A percentile compares a stretch with the other conserved stretches of the same genome.
Conservation (phyloP, 2,888 invertebrate genomes). For the Sinhomidia bicolor region DNA sequence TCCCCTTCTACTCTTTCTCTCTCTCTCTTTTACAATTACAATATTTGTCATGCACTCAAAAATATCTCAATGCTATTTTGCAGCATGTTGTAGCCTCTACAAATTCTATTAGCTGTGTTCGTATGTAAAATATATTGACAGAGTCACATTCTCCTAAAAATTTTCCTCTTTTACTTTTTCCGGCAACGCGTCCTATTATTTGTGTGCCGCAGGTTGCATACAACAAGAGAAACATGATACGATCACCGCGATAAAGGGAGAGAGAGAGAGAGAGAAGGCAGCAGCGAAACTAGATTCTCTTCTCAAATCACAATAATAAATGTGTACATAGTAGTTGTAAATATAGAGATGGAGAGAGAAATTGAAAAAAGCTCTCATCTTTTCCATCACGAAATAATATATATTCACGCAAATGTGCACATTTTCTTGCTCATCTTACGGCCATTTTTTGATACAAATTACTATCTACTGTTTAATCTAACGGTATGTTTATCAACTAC, state of each 20-base stretch:
- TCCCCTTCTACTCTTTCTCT: not conserved
- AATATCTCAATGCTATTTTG: not conserved
- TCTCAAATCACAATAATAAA: too few species aligned
- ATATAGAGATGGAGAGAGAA: not conserved
- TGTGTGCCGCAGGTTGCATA: conserved; percentile 42
- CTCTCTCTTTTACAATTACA: too few species aligned
- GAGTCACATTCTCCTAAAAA: not conserved
- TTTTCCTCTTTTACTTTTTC: conserved; percentile 19
- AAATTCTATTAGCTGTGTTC: conserved; percentile 14
- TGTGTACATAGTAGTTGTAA: not conserved
- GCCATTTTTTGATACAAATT: conserved; percentile 40
- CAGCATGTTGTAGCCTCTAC: not conserved
- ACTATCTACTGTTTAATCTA: conserved; percentile 26
- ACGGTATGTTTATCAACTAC: conserved; percentile 31
- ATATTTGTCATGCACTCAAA: conserved; percentile 1
- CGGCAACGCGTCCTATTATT: conserved; percentile 8
- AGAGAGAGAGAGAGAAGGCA: not conserved
- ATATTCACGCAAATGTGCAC: not conserved
- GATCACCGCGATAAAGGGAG: not conserved
- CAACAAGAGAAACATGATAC: conserved; percentile 44
- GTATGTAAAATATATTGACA: not conserved
- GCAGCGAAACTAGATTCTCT: conserved; percentile 9
- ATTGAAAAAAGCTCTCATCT: not conserved
- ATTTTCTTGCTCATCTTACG: not conserved
- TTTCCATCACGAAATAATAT: not conserved